Evolutionary conservation across 2,113 vertebrate species (phyloP).

Genomic region (Sorex fumeus): DNA sequence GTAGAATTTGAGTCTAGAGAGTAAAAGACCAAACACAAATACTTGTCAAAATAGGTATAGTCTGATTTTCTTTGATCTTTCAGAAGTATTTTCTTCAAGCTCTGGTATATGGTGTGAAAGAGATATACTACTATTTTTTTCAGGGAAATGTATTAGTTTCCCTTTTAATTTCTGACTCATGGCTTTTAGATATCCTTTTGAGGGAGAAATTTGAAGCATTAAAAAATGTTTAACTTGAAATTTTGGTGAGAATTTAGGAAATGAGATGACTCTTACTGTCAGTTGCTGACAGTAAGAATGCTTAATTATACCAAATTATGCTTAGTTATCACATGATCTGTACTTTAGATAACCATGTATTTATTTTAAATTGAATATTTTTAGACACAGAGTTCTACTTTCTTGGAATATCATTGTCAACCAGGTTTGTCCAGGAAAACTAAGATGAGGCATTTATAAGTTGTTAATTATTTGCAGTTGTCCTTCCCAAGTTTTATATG

Average conservation of each 20-base stretch:
- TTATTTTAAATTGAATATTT: neutral
- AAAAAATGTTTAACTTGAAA: constrained; percentile 25
- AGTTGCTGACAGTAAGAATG: neutral
- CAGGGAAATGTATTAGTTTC: constrained; percentile 56
- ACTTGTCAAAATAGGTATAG: constrained; percentile 38
- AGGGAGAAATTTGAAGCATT: constrained; percentile 41
- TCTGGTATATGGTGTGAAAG: constrained; percentile 51
- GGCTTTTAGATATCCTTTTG: constrained; percentile 33
- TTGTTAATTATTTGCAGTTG: neutral
- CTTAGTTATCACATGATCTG: neutral
- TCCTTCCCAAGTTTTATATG: neutral
- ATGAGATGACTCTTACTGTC: neutral
- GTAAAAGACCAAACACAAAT: constrained; percentile 60
- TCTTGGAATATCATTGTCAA: neutral
- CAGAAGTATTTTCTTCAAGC: constrained; percentile 58
- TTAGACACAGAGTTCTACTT: neutral
- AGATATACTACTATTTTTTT: constrained; percentile 17
- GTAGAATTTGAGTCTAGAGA: constrained; percentile 55
- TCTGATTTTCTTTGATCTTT: constrained; percentile 62
- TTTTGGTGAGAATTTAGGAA: constrained; percentile 38
- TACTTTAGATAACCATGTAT: neutral
- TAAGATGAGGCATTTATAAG: neutral
- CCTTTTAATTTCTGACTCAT: constrained; percentile 13
- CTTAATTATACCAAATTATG: neutral
- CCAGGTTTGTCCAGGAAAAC: neutral